Evolutionary conservation across 2,113 vertebrate genomes (phyloP), one percentile per base, ranked within the genome.

Genomic region (Melanostigma gelatinosum): DNA sequence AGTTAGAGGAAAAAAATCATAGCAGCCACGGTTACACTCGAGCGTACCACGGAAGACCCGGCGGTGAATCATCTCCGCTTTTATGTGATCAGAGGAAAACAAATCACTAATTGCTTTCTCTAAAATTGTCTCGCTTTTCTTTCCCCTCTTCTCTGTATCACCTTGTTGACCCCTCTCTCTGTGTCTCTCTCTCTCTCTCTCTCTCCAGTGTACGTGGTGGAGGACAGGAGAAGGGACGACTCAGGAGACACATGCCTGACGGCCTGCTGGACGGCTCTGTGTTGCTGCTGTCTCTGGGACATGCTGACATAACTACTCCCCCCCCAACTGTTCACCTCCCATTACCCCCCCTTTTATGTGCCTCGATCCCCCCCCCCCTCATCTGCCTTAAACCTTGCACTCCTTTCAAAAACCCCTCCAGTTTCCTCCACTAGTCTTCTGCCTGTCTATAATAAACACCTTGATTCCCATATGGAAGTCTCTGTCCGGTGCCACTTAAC

Each of bases 201-300:
- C 9, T 65, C 16, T 75, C 65, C 92, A 99, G 97, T 98, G 87
- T 99, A 99, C 1, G 96, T 99, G 72, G 97, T 98, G 73, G 97
- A 98, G 90, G 96, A 96, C 92, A 94, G 96, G 91, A 95, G 97
- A 87, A 95, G 97, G 16, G 95, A 97, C 72, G 71, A 96, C 65
- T 93, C 95, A 0, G 93, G 95, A 65, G 96, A 95, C 55, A 94
- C 97, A 69, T 98, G 97, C 91, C 96, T 99, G 91, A 98, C 97
- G 0, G 97, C 97, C 16, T 99, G 97, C 89, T 98, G 97, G 97
- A 97, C 97, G 3, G 97, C 97, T 3, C 96, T 99, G 71, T 99
- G 97, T 91, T 99, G 97, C 93, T 99, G 97, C 94, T 99, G 97
- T 87, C 97, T 99, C 58, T 99, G 97, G 97, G 97, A 98, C 91